These are phyloP conservation scores for Potamarius usumacintae DNA, from an alignment of 2,113 vertebrate species.

Conservation along the genomic window DNA sequence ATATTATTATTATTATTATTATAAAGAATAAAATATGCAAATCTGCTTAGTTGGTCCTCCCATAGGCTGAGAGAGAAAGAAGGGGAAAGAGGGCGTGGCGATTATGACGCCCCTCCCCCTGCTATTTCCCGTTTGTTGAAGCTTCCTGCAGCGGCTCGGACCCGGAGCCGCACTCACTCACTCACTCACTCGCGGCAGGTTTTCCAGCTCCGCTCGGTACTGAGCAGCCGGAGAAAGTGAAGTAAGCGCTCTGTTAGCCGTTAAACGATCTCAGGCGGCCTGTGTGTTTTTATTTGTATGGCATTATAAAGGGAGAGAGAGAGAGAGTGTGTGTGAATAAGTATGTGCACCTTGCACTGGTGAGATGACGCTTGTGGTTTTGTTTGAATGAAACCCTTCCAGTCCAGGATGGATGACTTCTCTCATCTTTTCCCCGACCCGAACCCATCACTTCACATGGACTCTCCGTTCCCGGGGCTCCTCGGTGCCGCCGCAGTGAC, in stretches of 20 bases:
- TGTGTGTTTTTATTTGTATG: slow-evolving; percentile 26
- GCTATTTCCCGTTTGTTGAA: slow-evolving; percentile 28
- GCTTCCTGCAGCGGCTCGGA: background rate
- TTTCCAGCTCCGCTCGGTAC: background rate
- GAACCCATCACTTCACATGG: slow-evolving; percentile 17
- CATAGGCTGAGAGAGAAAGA: background rate
- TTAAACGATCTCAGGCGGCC: background rate
- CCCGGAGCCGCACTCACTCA: background rate
- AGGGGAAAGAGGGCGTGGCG: too few relatives aligned
- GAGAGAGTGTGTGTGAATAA: background rate
- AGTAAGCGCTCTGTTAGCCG: background rate
- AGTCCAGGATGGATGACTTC: slow-evolving; percentile 50
- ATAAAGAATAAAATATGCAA: background rate
- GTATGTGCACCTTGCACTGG: slow-evolving; percentile 14
- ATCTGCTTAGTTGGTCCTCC: background rate
- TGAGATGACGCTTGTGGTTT: slow-evolving; percentile 25
- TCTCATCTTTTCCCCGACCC: slow-evolving; percentile 35
- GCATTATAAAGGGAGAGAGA: slow-evolving; percentile 3
- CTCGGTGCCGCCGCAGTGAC: background rate
- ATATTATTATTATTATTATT: background rate
- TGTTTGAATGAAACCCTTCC: slow-evolving; percentile 39
- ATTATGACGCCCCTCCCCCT: background rate
- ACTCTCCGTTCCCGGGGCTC: background rate
- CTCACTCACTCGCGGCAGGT: background rate
- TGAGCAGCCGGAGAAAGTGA: background rate